phyloP scores from a whole-genome alignment of 1,140 invertebrate genomes.

The Nasonia vitripennis region DNA sequence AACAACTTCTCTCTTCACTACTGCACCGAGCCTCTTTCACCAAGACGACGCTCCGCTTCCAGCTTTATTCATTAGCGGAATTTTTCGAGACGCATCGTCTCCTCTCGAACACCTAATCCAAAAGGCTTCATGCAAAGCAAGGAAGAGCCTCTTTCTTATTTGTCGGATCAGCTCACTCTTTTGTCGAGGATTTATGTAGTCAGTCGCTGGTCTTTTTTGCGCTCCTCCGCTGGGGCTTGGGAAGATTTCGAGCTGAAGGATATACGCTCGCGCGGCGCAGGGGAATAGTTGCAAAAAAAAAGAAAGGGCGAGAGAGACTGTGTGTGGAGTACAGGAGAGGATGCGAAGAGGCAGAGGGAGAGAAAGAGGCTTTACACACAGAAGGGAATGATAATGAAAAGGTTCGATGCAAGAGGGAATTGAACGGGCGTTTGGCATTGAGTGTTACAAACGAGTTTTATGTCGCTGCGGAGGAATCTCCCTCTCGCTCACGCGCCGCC shows the following conservation, averaged over 20 bases:
- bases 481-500: not conserved
- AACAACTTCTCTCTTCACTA: not conserved
- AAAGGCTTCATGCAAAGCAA: not conserved
- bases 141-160: not conserved
- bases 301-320: not conserved
- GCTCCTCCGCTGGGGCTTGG: slow-evolving; percentile 37
- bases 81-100: slow-evolving; percentile 48
- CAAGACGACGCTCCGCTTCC: slow-evolving; percentile 18
- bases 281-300: not conserved
- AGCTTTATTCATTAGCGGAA: slow-evolving; percentile 66
- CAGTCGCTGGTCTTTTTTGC: not conserved
- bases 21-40: not conserved
- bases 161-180: not conserved
- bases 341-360: slow-evolving; percentile 11
- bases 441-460: slow-evolving; percentile 49
- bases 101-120: not conserved
- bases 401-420: slow-evolving; percentile 45
- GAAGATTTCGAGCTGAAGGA: slow-evolving; percentile 52
- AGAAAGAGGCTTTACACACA: not conserved
- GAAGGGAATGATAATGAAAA: slow-evolving; percentile 50
- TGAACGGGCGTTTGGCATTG: slow-evolving; percentile 42
- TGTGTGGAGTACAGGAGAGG: not conserved
- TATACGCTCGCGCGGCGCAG: slow-evolving; percentile 18
- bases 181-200: not conserved
- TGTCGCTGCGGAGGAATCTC: slow-evolving; percentile 22